These are phyloP conservation scores for Limnodromus scolopaceus DNA, from an alignment of 2,797 vertebrate genomes.

Conservation along the genomic window DNA sequence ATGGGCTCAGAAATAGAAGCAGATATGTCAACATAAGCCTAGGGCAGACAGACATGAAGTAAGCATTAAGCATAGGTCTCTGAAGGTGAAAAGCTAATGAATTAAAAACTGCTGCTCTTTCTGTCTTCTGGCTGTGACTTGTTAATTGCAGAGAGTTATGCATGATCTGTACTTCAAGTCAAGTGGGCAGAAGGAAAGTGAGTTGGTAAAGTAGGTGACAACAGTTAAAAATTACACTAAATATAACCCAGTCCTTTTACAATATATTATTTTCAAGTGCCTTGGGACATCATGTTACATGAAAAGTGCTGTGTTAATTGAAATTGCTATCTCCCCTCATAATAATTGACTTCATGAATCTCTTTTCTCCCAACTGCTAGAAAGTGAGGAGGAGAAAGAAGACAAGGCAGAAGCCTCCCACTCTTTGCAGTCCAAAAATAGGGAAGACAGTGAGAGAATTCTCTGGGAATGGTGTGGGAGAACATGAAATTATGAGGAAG, in stretches of 20 bases:
- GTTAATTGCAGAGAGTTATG: conserved; percentile 41
- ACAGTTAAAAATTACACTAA: conserved; percentile 33
- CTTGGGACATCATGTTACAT: neutral
- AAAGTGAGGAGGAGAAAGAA: neutral
- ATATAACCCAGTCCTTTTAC: neutral
- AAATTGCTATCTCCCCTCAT: conserved; percentile 31
- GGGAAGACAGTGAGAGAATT: neutral
- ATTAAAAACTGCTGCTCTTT: conserved; percentile 27
- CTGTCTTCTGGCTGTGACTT: neutral
- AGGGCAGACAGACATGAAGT: conserved; percentile 26
- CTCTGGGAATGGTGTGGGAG: neutral
- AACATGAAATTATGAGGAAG: neutral
- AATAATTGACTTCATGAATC: neutral
- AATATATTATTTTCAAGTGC: conserved; percentile 31
- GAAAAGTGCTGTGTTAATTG: conserved; percentile 31
- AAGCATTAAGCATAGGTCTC: conserved; percentile 18
- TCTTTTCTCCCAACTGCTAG: neutral
- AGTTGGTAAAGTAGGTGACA: conserved; percentile 13
- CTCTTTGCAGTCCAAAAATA: neutral
- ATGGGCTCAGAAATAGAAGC: neutral
- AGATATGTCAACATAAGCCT: neutral
- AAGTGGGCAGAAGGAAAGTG: conserved; percentile 7
- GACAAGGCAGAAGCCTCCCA: neutral
- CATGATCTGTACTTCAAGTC: conserved; percentile 4
- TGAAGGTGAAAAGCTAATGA: conserved; percentile 28